Percentiles rank a stretch among this genome's conserved stretches.
Conservation (phyloP, 2,113 vertebrate species). For the Mesocricetus auratus region DNA sequence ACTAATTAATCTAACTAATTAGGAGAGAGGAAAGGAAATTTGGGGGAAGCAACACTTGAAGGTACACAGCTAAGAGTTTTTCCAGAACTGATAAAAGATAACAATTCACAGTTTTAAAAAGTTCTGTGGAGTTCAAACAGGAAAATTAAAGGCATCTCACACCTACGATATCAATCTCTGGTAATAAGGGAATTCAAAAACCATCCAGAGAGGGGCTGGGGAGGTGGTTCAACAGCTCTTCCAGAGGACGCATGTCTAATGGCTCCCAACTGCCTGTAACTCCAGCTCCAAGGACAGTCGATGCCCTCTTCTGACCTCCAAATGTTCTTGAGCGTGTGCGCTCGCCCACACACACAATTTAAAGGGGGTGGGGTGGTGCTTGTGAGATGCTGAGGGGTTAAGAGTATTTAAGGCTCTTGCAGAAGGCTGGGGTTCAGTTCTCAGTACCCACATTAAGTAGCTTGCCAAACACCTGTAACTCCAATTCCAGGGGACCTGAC, state of each 20-base stretch:
- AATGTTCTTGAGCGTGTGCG: rapidly evolving
- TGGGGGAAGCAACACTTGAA: conserved; percentile 29
- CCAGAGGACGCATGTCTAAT: not conserved
- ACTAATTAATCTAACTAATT: conserved; percentile 42
- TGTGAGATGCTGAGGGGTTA: not conserved
- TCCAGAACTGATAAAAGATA: conserved; percentile 30
- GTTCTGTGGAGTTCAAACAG: conserved; percentile 50
- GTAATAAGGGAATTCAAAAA: not conserved
- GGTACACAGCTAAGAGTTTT: not conserved
- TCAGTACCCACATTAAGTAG: not conserved
- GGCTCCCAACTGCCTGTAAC: too few species aligned
- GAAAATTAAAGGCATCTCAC: conserved; percentile 48
- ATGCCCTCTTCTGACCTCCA: not conserved
- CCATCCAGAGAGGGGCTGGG: not conserved
- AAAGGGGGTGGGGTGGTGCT: not conserved
- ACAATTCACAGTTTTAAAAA: conserved; percentile 51
- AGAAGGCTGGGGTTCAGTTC: not conserved
- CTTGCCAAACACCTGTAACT: not conserved
- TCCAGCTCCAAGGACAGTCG: not conserved
- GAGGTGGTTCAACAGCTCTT: not conserved
- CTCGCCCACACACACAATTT: not conserved
- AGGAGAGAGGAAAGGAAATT: not conserved
- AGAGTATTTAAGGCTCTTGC: not conserved
- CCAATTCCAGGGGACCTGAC: not conserved
- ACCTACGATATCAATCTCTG: not conserved